phyloP scores from a whole-genome alignment of 2,888 invertebrate genomes.

The Brachypalpus laphriformis region DNA sequence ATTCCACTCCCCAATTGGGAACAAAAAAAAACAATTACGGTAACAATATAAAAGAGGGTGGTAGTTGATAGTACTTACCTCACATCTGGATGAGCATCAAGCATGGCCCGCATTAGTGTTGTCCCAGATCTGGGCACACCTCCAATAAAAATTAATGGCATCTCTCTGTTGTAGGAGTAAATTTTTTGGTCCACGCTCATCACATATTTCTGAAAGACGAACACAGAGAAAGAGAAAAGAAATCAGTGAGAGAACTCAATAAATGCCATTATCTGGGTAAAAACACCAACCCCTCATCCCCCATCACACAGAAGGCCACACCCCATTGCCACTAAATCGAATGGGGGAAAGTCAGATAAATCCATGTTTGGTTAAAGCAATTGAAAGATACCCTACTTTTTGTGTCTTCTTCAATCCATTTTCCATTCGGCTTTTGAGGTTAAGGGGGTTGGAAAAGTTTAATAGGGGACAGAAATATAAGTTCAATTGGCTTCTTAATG shows the following conservation, averaged over 20 bases:
- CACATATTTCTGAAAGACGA: slow-evolving; percentile 85
- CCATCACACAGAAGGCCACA: neutral
- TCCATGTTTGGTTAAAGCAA: slow-evolving; percentile 16
- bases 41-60: slow-evolving; percentile 1
- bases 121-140: slow-evolving; percentile 99
- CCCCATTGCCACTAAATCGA: neutral
- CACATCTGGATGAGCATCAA: slow-evolving; percentile 98
- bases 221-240: slow-evolving; percentile 73
- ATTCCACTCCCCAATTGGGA: slow-evolving; percentile 49
- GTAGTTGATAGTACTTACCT: slow-evolving; percentile 84
- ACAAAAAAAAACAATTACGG: slow-evolving; percentile 58
- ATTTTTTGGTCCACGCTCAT: slow-evolving; percentile 86
- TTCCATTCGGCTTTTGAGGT: neutral
- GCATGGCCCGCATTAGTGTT: slow-evolving; percentile 98
- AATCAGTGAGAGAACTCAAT: slow-evolving; percentile 52
- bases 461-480: slow-evolving; percentile 1
- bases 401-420: neutral
- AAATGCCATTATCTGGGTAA: slow-evolving; percentile 8
- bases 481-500: neutral
- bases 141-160: slow-evolving; percentile 98
- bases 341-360: neutral
- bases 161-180: slow-evolving; percentile 91
- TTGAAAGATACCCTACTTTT: neutral
- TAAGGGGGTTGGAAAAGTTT: neutral
- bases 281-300: neutral